Evolutionary conservation across 1,140 invertebrate species (phyloP), one percentile per base, ranked within the genome.

Genomic region (Phymastichus coffea): DNA sequence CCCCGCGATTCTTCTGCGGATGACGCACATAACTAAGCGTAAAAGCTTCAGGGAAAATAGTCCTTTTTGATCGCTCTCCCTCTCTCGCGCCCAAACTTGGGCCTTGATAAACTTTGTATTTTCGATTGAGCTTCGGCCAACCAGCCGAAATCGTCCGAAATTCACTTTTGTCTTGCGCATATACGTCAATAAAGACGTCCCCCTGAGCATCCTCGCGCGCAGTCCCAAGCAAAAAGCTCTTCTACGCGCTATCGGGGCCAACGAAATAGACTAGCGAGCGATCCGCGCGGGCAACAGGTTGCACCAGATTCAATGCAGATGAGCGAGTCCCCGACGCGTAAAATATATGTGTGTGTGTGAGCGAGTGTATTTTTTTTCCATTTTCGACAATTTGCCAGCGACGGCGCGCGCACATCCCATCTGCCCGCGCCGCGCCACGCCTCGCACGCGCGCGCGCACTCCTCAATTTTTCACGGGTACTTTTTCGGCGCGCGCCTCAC

Each of bases 1-100:
- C n/a, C n/a, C 46, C 30, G 47, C 56, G 56, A 57, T 57, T 57
- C 56, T 51, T 57, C 47, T 35, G 7, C 38, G 51, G 37, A 51
- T 58, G 56, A 58, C 38, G 56, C 43, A 57, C 43, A 49, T 57
- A 57, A 49, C 35, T 33, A 57, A 20, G 33, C 12, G 55, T 9
- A n/a, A 7, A 6, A 15, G 43, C 30, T 38, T 41, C 43, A n/a
- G n/a, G n/a, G 47, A 30, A 57, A 57, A 57, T 38, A 30, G 48
- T 41, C 37, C 14, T 37, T 37, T 14, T 37, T 14, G 14, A 10
- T 14, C 12, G 3, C 35, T 6, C 15, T 14, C 14, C 25, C 22
- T 20, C 19, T 20, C 52, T 38, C 9, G 14, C n/a, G 47, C 47
- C 44, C 14, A 37, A 4, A 1, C 26, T n/a, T 3, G 4, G 25